phyloP scores from a whole-genome alignment of 2,888 invertebrate genomes.

The Dicyrtoma fusca region DNA sequence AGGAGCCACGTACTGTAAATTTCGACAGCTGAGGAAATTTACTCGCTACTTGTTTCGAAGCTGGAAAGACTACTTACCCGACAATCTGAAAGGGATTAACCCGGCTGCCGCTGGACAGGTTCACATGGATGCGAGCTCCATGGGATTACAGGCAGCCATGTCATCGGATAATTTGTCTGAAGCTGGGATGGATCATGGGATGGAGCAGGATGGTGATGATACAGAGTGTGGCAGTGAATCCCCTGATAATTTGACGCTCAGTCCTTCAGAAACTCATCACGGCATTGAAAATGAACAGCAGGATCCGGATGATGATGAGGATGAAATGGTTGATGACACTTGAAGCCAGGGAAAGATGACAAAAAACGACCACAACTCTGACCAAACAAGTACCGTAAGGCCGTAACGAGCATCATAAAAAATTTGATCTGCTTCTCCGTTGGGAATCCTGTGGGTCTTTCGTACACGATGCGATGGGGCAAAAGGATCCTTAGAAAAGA shows the following conservation, averaged over 20 bases:
- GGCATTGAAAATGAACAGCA: slow-evolving; percentile 16
- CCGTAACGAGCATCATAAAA: too few species aligned
- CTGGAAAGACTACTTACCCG: slow-evolving; percentile 91
- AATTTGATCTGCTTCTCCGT: too few species aligned
- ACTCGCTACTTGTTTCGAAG: slow-evolving; percentile 87
- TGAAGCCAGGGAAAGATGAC: background rate
- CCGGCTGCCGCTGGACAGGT: slow-evolving; percentile 34
- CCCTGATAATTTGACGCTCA: slow-evolving; percentile 28
- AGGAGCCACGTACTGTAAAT: slow-evolving; percentile 92
- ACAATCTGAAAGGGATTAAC: slow-evolving; percentile 64
- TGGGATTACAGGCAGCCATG: background rate
- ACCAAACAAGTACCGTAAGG: too few species aligned
- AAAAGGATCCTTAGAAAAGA: too few species aligned
- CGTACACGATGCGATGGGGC: too few species aligned
- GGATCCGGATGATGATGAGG: slow-evolving; percentile 32
- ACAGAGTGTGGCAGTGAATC: slow-evolving; percentile 35
- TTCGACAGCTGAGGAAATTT: slow-evolving; percentile 85
- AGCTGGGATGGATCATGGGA: slow-evolving; percentile 17
- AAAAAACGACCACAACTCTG: background rate
- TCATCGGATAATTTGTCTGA: too few species aligned
- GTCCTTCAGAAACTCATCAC: slow-evolving; percentile 13
- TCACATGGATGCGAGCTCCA: background rate
- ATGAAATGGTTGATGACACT: slow-evolving; percentile 36
- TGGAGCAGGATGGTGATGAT: slow-evolving; percentile 29
- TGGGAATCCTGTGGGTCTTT: too few species aligned